Evolutionary conservation across 2,797 vertebrate species (phyloP).

Genomic region (Cyclura pinguis): DNA sequence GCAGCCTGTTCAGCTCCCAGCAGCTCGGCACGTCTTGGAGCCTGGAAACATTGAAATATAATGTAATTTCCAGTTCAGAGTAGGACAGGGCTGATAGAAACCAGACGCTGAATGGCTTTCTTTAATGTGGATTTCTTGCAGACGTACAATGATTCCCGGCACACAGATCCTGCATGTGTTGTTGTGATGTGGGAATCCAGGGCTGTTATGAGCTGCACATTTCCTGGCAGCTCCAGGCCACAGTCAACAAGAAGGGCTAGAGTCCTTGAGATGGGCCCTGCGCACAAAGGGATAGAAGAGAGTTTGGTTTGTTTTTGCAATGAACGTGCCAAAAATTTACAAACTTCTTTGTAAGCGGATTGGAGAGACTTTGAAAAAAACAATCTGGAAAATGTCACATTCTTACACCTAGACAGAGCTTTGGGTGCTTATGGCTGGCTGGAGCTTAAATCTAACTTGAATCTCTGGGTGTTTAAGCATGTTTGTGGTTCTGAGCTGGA

Average conservation of each 20-base stretch:
- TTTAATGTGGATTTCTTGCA: background rate
- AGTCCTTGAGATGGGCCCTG: background rate
- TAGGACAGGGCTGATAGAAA: background rate
- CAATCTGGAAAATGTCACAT: too few species aligned
- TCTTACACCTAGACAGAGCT: background rate
- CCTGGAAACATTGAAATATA: slow-evolving; percentile 24
- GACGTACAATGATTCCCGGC: background rate
- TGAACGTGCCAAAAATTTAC: background rate
- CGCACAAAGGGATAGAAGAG: background rate
- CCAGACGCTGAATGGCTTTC: slow-evolving; percentile 26
- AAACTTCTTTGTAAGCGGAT: background rate
- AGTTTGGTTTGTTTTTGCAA: background rate
- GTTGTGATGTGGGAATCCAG: background rate
- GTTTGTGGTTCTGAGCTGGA: too few species aligned
- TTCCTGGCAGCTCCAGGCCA: background rate
- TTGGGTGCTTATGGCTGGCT: too few species aligned
- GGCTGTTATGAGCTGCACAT: background rate
- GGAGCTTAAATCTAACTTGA: too few species aligned
- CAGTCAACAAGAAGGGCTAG: background rate
- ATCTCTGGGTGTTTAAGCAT: too few species aligned
- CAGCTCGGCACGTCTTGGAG: background rate
- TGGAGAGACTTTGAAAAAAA: background rate
- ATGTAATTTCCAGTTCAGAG: slow-evolving; percentile 24
- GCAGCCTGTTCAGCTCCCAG: background rate
- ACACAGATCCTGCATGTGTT: background rate